phyloP scores from a whole-genome alignment of 23 tunicate species.

The Oikopleura vanhoeffeni region DNA sequence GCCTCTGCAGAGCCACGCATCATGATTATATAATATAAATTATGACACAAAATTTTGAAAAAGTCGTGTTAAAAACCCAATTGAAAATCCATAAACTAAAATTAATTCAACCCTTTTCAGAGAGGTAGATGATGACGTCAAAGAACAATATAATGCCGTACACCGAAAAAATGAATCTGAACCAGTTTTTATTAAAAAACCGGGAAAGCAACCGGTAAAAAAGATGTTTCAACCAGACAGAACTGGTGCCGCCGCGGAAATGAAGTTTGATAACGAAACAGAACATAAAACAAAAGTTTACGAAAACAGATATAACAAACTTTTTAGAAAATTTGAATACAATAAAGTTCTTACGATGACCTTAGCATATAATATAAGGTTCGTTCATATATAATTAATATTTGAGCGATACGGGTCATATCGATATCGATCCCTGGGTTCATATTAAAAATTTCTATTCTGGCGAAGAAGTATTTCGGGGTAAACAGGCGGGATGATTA shows the following conservation, averaged over 20 bases:
- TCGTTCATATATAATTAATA: no score
- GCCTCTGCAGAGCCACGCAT: no score
- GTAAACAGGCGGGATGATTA: no score
- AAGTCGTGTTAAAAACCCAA: no score
- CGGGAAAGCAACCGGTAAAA: background rate
- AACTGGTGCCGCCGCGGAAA: background rate
- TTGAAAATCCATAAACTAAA: no score
- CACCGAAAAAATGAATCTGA: background rate
- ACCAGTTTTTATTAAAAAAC: background rate
- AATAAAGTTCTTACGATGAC: slow-evolving; percentile 1
- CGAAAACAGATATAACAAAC: slow-evolving; percentile 15
- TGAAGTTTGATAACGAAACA: slow-evolving; percentile 2
- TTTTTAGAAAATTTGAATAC: background rate
- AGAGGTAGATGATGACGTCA: background rate
- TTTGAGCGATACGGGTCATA: no score
- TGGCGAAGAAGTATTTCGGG: no score
- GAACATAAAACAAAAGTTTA: background rate
- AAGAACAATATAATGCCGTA: background rate
- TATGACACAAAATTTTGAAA: no score
- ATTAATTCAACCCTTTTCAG: no score
- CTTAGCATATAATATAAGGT: background rate
- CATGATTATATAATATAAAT: no score
- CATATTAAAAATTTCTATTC: no score
- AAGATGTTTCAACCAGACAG: background rate
- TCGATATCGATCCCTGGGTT: no score